These are phyloP conservation scores for Megaustenia siamemsis DNA, from an alignment of 2,888 invertebrate species.

Conservation along the genomic window DNA sequence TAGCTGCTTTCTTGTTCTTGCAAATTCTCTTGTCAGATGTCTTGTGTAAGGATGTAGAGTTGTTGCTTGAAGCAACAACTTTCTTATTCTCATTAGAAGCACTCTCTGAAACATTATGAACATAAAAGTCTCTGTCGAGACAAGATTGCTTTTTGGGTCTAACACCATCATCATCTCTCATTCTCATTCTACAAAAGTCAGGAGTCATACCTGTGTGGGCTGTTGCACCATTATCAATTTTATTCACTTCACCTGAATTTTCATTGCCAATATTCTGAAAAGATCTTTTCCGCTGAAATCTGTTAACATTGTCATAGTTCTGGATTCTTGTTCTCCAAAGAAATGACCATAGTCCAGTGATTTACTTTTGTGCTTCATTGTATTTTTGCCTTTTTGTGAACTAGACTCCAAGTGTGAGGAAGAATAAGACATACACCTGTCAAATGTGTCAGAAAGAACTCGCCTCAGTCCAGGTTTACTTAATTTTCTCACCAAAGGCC, in stretches of 20 bases:
- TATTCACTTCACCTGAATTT: not conserved
- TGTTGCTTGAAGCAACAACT: not conserved
- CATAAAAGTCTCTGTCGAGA: not conserved
- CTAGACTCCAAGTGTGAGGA: not conserved
- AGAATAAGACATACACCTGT: slow-evolving; percentile 37
- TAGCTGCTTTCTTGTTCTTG: not conserved
- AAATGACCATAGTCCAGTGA: slow-evolving; percentile 19
- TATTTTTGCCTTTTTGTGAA: not conserved
- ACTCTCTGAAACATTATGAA: slow-evolving; percentile 13
- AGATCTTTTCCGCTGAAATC: slow-evolving; percentile 20
- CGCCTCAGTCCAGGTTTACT: slow-evolving; percentile 48
- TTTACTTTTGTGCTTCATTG: slow-evolving; percentile 41
- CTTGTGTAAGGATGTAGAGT: not conserved
- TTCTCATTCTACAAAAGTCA: slow-evolving; percentile 20
- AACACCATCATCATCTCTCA: not conserved
- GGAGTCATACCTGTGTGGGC: slow-evolving; percentile 42
- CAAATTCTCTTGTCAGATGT: not conserved
- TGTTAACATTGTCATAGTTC: not conserved
- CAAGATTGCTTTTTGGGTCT: slow-evolving; percentile 26
- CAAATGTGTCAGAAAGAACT: slow-evolving; percentile 52
- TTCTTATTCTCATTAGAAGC: not conserved
- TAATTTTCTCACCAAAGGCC: slow-evolving; percentile 25
- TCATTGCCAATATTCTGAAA: slow-evolving; percentile 11
- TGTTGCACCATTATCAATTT: not conserved
- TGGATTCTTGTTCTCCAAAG: not conserved